These are phyloP conservation scores for Bergia puertoricense DNA, from an alignment of 92 coral and sea anemone species.

Conservation along the genomic window DNA sequence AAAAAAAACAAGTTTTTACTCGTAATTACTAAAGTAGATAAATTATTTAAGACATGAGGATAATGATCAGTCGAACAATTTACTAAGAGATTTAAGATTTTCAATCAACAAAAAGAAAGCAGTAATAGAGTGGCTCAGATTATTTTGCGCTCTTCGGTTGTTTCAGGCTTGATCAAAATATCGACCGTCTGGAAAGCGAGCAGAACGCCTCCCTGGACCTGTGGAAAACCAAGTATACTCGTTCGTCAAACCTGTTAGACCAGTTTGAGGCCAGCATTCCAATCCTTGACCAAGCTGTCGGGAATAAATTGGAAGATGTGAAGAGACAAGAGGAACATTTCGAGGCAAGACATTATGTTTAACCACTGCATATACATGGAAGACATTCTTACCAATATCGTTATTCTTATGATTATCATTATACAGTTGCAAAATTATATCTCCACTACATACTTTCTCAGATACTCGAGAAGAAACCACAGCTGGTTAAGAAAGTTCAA, in stretches of 20 bases:
- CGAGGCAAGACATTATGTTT: constrained; percentile 10
- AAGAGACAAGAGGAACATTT: constrained; percentile 30
- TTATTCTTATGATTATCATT: not conserved
- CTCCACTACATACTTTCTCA: not conserved
- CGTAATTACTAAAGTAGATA: too few relatives aligned
- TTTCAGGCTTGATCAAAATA: constrained; percentile 38
- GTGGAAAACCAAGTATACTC: constrained; percentile 37
- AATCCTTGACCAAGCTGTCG: constrained; percentile 39
- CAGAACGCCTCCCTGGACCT: constrained; percentile 30
- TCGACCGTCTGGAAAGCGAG: constrained; percentile 34
- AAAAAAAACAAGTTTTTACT: too few relatives aligned
- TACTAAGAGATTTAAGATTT: not conserved
- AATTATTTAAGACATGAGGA: not conserved
- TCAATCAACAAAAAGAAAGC: too few relatives aligned
- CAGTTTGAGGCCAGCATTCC: constrained; percentile 43
- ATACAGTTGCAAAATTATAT: not conserved
- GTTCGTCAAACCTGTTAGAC: constrained; percentile 41
- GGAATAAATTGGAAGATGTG: constrained; percentile 32
- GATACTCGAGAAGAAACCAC: not conserved
- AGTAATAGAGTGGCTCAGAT: not conserved
- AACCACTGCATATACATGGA: not conserved
- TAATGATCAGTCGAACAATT: not conserved
- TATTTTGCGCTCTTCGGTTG: not conserved
- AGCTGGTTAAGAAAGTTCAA: too few relatives aligned
- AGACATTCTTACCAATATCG: not conserved